phyloP scores from a whole-genome alignment of 1,140 invertebrate species.

The Schlechtendalia chinensis region DNA sequence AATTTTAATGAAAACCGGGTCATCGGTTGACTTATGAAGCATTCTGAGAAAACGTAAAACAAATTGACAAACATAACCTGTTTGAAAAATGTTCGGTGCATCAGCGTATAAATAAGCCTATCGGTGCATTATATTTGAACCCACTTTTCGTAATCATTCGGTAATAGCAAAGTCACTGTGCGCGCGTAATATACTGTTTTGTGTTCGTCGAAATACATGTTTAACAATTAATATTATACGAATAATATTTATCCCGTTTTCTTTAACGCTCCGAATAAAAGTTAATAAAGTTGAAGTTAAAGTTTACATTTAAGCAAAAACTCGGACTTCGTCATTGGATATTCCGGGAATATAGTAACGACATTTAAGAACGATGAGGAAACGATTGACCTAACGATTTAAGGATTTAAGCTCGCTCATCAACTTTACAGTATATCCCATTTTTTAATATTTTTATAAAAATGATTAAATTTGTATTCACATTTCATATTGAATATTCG shows the following conservation, averaged over 20 bases:
- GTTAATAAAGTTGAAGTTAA: too few species aligned
- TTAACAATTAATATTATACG: not conserved
- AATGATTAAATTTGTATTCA: too few species aligned
- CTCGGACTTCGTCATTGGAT: too few species aligned
- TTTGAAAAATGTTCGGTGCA: not conserved
- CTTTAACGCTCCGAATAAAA: too few species aligned
- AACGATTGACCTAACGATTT: too few species aligned
- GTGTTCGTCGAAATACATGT: not conserved
- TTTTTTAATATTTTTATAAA: too few species aligned
- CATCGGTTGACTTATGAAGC: constrained; percentile 8
- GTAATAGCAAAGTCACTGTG: not conserved
- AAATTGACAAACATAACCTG: not conserved
- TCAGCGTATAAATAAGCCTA: not conserved
- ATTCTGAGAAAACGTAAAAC: not conserved
- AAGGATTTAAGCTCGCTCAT: too few species aligned
- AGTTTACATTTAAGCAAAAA: too few species aligned
- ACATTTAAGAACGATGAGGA: too few species aligned
- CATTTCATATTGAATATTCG: too few species aligned
- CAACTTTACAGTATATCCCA: too few species aligned
- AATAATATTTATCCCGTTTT: not conserved
- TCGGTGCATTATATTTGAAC: not conserved
- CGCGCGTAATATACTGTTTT: not conserved
- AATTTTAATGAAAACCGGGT: constrained; percentile 22
- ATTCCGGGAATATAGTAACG: too few species aligned
- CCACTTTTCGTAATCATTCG: not conserved